phyloP scores from a whole-genome alignment of 2,797 vertebrate genomes.

The Gadopsis marmoratus region DNA sequence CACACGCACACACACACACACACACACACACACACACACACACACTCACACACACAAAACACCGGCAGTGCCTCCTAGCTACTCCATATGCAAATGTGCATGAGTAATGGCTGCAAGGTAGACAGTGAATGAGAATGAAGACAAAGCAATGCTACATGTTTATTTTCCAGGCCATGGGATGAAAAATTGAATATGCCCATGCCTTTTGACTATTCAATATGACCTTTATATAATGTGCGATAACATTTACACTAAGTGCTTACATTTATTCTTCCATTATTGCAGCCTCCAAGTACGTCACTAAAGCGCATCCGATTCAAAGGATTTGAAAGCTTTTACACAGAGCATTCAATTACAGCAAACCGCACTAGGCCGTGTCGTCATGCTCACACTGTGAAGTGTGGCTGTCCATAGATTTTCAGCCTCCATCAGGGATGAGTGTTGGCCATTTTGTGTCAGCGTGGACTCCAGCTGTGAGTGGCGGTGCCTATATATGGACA shows the following conservation, averaged over 20 bases:
- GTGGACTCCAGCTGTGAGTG: slow-evolving; percentile 40
- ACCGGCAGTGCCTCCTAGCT: slow-evolving; percentile 24
- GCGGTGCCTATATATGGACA: neutral
- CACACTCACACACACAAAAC: slow-evolving; percentile 28
- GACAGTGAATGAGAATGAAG: slow-evolving; percentile 48
- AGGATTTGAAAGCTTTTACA: slow-evolving; percentile 19
- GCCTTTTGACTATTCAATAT: slow-evolving; percentile 38
- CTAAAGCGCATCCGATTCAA: slow-evolving; percentile 1
- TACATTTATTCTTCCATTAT: slow-evolving; percentile 40
- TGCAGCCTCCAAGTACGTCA: neutral
- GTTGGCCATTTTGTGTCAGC: slow-evolving; percentile 37
- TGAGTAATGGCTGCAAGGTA: slow-evolving; percentile 56
- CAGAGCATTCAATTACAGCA: slow-evolving; percentile 1
- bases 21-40: no score
- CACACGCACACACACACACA: no score
- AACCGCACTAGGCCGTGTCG: neutral
- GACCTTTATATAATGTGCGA: slow-evolving; percentile 46
- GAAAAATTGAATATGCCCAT: slow-evolving; percentile 24
- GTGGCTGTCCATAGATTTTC: slow-evolving; percentile 19
- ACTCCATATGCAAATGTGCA: slow-evolving; percentile 58
- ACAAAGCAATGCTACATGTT: slow-evolving; percentile 43
- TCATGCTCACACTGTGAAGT: slow-evolving; percentile 12
- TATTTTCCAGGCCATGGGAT: slow-evolving; percentile 53
- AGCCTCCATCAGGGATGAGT: slow-evolving; percentile 12
- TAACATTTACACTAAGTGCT: slow-evolving; percentile 43